These are phyloP conservation scores for Tokudaia muenninki DNA, from an alignment of 2,797 vertebrate species.

Conservation along the genomic window DNA sequence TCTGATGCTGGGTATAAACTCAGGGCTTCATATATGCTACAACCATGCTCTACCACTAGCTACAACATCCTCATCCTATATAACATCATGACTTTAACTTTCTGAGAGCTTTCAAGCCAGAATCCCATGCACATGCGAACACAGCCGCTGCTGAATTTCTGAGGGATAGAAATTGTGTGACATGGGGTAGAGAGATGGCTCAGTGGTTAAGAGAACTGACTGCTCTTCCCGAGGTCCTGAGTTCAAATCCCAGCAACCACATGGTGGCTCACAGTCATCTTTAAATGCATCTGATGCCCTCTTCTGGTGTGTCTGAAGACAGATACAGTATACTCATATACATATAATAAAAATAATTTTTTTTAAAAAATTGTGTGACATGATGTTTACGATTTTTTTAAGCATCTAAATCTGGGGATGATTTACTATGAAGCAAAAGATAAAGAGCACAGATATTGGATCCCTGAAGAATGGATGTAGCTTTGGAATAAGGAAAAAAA, in stretches of 20 bases:
- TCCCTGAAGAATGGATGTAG: not conserved
- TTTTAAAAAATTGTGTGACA: not conserved
- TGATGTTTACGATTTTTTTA: not conserved
- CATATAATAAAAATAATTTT: too few relatives aligned
- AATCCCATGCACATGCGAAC: not conserved
- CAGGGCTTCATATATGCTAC: not conserved
- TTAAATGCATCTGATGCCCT: too few relatives aligned
- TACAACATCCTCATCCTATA: not conserved
- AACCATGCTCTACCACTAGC: not conserved
- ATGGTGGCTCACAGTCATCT: too few relatives aligned
- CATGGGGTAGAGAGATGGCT: too few relatives aligned
- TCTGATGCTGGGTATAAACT: not conserved
- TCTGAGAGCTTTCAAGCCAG: not conserved
- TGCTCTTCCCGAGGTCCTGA: too few relatives aligned
- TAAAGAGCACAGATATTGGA: not conserved
- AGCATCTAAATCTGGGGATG: not conserved
- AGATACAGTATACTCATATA: too few relatives aligned
- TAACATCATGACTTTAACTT: not conserved
- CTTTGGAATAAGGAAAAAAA: not conserved
- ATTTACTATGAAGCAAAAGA: not conserved
- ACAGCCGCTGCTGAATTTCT: not conserved
- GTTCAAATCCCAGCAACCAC: too few relatives aligned
- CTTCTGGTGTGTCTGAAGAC: too few relatives aligned
- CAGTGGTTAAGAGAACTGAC: too few relatives aligned
- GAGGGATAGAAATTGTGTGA: not conserved